These are phyloP conservation scores for Philypnodon macrostomus DNA, from an alignment of 2,797 vertebrate genomes.

Conservation along the genomic window DNA sequence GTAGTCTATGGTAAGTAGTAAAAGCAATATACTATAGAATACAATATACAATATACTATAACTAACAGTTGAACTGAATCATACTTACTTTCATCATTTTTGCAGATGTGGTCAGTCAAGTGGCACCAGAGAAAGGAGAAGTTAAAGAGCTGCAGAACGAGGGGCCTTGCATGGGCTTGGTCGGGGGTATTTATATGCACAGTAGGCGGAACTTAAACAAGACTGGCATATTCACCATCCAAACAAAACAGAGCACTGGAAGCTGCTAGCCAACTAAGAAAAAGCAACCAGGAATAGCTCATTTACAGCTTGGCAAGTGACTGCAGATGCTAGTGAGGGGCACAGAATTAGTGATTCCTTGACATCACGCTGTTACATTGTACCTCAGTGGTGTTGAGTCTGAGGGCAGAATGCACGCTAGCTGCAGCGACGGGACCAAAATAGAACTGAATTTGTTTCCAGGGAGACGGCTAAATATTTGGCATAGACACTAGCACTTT, in stretches of 20 bases:
- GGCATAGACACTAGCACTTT: slow-evolving; percentile 24
- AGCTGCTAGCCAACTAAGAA: slow-evolving; percentile 10
- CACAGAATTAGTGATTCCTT: slow-evolving; percentile 21
- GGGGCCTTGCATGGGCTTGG: slow-evolving; percentile 31
- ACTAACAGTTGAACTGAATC: background rate
- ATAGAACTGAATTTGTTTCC: slow-evolving; percentile 65
- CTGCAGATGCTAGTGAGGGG: slow-evolving; percentile 4
- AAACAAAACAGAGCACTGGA: slow-evolving; percentile 18
- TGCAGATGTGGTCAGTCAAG: slow-evolving; percentile 30
- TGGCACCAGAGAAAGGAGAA: slow-evolving; percentile 16
- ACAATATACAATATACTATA: background rate
- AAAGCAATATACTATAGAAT: background rate
- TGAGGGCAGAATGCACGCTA: slow-evolving; percentile 10
- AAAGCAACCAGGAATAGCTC: slow-evolving; percentile 18
- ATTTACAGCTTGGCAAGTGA: slow-evolving; percentile 16
- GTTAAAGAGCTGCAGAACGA: slow-evolving; percentile 12
- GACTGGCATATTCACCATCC: slow-evolving; percentile 40
- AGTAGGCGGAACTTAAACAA: slow-evolving; percentile 24
- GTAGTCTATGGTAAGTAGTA: background rate
- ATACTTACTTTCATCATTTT: slow-evolving; percentile 63
- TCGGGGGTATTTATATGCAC: slow-evolving; percentile 43
- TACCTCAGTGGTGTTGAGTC: slow-evolving; percentile 22
- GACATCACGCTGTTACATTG: slow-evolving; percentile 23
- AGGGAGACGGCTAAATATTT: slow-evolving; percentile 68
- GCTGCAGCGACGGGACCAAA: slow-evolving; percentile 30